A percentile compares a stretch with the other conserved stretches of the same genome.
phyloP scores from a whole-genome alignment of 2,888 invertebrate species.

The Drepanosiphum platanoidis region DNA sequence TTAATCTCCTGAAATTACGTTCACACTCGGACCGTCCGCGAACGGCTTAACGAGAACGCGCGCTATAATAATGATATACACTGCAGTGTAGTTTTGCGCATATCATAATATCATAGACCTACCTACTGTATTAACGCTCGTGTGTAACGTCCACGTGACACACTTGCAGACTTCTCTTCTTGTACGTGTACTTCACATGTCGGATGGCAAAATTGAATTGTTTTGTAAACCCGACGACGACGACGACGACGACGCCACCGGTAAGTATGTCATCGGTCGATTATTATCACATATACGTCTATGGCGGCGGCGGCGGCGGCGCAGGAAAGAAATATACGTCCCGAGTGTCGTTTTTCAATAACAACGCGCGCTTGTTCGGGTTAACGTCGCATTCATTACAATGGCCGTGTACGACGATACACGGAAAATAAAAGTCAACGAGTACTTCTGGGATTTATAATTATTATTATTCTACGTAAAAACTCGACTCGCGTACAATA shows the following conservation, averaged over 20 bases:
- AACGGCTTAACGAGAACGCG: background rate
- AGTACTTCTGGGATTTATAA: background rate
- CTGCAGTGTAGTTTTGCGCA: no score
- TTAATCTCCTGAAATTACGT: slow-evolving; percentile 10
- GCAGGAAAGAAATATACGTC: slow-evolving; percentile 29
- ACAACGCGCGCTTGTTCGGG: background rate
- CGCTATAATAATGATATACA: background rate
- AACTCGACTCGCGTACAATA: background rate
- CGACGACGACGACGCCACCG: background rate
- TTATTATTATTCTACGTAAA: background rate
- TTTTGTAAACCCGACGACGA: slow-evolving; percentile 38
- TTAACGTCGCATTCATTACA: slow-evolving; percentile 31
- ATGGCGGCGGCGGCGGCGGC: background rate
- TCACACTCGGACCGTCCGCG: no score
- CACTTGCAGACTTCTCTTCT: slow-evolving; percentile 44
- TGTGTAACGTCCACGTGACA: slow-evolving; percentile 29
- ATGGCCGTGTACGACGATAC: background rate
- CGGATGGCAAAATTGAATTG: slow-evolving; percentile 46
- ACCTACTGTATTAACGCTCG: no score
- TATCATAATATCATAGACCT: no score
- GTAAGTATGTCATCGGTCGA: slow-evolving; percentile 52
- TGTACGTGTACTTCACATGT: background rate
- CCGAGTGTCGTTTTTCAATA: slow-evolving; percentile 37
- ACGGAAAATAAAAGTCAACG: slow-evolving; percentile 17
- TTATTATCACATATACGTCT: slow-evolving; percentile 36